These are phyloP conservation scores for Psococerastis gibbosa DNA, from an alignment of 2,888 invertebrate genomes.

Conservation along the genomic window DNA sequence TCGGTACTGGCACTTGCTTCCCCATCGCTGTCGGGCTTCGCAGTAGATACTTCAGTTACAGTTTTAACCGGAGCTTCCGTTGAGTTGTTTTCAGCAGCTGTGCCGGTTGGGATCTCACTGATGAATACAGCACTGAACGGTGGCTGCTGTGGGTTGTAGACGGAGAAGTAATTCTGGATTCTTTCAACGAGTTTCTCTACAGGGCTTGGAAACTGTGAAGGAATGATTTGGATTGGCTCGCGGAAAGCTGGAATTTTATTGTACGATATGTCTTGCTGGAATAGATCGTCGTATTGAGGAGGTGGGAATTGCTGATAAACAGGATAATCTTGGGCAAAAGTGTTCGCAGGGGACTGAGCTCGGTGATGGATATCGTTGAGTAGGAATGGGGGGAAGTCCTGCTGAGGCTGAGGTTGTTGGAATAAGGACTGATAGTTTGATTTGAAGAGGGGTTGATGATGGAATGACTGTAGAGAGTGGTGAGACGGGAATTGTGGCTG, in stretches of 20 bases:
- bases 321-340: neutral
- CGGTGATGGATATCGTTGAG: neutral
- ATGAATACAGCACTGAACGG: no score
- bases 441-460: neutral
- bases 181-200: neutral
- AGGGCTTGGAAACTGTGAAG: neutral
- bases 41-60: no score
- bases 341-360: neutral
- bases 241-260: neutral
- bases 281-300: neutral
- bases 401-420: neutral
- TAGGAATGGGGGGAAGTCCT: neutral
- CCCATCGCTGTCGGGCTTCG: no score
- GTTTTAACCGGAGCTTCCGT: no score
- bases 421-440: neutral
- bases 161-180: slow-evolving; percentile 6
- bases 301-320: neutral
- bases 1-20: neutral
- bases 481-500: neutral
- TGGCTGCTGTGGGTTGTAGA: slow-evolving; percentile 3
- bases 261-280: neutral
- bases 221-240: slow-evolving; percentile 3
- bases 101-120: no score
- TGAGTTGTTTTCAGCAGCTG: no score
- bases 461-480: neutral